Conservation (phyloP, 2,113 vertebrate species). For the Aphyosemion australe region DNA sequence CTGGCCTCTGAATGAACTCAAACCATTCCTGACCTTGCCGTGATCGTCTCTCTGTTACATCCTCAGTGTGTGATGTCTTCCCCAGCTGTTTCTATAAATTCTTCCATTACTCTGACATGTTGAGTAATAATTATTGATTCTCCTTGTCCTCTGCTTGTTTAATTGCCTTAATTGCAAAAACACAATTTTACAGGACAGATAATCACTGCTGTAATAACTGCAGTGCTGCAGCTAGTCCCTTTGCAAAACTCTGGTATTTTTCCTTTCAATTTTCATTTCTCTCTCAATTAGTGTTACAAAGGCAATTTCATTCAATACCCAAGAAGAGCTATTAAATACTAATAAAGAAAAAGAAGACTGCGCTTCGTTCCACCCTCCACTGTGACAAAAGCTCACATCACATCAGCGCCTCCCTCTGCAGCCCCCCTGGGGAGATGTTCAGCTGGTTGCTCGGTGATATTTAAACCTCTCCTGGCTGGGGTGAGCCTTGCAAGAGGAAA, state of each 20-base stretch:
- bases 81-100: conserved; percentile 5
- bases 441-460: conserved; percentile 45
- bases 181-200: conserved; percentile 47
- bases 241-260: conserved; percentile 36
- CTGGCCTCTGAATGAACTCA: too few species aligned
- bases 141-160: conserved; percentile 43
- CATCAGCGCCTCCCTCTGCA: conserved; percentile 35
- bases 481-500: conserved; percentile 35
- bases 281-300: conserved; percentile 63
- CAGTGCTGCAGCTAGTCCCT: conserved; percentile 41
- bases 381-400: conserved; percentile 43
- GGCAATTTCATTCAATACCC: conserved; percentile 48
- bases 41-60: conserved; percentile 1
- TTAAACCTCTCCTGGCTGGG: conserved; percentile 26
- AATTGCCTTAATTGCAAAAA: conserved; percentile 51
- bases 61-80: conserved; percentile 21
- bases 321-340: conserved; percentile 62
- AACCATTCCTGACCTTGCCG: neutral
- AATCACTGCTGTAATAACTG: conserved; percentile 43
- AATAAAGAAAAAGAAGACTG: conserved; percentile 56
- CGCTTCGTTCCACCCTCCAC: conserved; percentile 37
- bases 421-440: conserved; percentile 36
- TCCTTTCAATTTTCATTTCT: neutral
- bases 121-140: conserved; percentile 40
- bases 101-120: conserved; percentile 28